Base-by-base conservation (phyloP, 2,113 vertebrate genomes). In the Octodon degus region DNA sequence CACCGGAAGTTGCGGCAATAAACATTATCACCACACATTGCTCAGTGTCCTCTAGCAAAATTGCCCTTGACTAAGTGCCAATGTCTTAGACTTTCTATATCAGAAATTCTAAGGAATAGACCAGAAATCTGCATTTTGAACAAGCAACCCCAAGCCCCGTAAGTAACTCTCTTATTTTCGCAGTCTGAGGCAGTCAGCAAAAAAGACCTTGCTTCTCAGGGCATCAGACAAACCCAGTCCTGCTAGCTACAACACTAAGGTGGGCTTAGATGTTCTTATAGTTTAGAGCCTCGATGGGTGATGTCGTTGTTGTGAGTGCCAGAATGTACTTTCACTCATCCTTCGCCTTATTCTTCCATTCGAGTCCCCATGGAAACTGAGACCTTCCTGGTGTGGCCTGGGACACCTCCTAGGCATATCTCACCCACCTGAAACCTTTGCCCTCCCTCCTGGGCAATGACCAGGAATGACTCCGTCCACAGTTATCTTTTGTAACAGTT, bases 221-320 rank as follows among this genome's bases (percentile, higher is more conserved):
- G 27, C 60, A 37, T 72, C 43, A 27, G 67, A 72, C 8, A 55
- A 27, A 65, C 14, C 20, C 25, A 62, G 17, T 25, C 32, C 17
- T 47, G 27, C 50, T 94, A 37, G 74, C 62, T 37, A 22, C 17
- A 65, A 62, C 82, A 68, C 40, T 58, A 89, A 70, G 25, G 50
- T 27, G 43, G 20, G 58, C 62, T 91, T 60, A 55, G 50, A 76
- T n/a, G 60, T 20, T 19, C 47, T 53, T 8, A 8, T 20, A 17
- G 62, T n/a, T 14, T 30, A 40, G 43, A 17, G 16, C 8, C 12
- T 27, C 13, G 2, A 22, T 25, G 27, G 16, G 32, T 2, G 9
- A 34, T 53, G 19, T 0, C 4, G 30, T 40, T 37, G 0, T 6
- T 13, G 5, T 7, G 67, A 12, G 20, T n/a, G 0, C 2, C 1